Conservation (phyloP, 2,888 invertebrate genomes). For the Rotaria sp. region DNA sequence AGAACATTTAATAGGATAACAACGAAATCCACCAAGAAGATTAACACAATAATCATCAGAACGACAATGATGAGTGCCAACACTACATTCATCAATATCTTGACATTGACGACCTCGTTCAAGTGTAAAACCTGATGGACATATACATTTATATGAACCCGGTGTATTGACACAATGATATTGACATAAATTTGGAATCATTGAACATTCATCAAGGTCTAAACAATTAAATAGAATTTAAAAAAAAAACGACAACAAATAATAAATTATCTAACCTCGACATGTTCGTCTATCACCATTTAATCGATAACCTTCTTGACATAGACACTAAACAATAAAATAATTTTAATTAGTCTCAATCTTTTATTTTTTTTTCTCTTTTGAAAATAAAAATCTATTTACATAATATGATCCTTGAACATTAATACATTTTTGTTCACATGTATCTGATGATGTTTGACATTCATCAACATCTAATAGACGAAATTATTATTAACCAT, state of each 20-base stretch:
- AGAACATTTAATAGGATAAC: constrained; percentile 35
- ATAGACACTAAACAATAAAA: constrained; percentile 23
- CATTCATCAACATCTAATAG: constrained; percentile 41
- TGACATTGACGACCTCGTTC: constrained; percentile 32
- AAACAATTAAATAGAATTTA: not conserved
- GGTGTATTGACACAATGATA: constrained; percentile 37
- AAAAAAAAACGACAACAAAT: not conserved
- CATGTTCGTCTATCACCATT: constrained; percentile 38
- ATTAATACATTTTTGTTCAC: constrained; percentile 40
- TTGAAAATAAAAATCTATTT: not conserved
- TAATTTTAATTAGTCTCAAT: too few species aligned
- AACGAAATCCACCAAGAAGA: constrained; percentile 34
- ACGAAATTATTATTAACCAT: not conserved
- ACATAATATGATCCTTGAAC: constrained; percentile 39
- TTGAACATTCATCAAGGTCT: constrained; percentile 41
- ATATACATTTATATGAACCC: constrained; percentile 40
- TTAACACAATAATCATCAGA: constrained; percentile 37
- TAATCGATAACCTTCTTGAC: constrained; percentile 39
- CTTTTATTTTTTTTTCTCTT: not conserved
- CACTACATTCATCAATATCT: constrained; percentile 40
- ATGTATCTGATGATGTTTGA: constrained; percentile 27
- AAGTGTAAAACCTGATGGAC: constrained; percentile 33
- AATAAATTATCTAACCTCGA: constrained; percentile 25
- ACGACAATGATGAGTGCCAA: constrained; percentile 24
- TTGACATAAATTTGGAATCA: constrained; percentile 34